Conservation (phyloP, 2,113 vertebrate species). For the Apaloderma vittatum region DNA sequence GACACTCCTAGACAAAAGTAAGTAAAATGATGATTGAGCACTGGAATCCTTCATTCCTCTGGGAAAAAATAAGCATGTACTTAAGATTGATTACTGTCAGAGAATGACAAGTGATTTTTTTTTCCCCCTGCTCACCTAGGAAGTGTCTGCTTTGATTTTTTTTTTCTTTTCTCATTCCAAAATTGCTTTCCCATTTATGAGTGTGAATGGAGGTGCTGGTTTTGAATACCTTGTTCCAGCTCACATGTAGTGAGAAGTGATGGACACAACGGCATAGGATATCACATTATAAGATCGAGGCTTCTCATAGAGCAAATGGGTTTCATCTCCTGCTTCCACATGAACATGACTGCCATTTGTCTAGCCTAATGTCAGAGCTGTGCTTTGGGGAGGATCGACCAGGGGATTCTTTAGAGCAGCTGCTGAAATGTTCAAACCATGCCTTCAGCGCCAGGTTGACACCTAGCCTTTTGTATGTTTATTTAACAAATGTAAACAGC, state of each 20-base stretch:
- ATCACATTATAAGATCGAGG: background rate
- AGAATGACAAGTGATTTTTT: conserved; percentile 62
- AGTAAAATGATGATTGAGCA: conserved; percentile 18
- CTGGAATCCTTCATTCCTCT: conserved; percentile 39
- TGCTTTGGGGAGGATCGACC: background rate
- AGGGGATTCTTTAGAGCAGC: background rate
- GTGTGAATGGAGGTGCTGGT: background rate
- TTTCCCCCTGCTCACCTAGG: conserved; percentile 6
- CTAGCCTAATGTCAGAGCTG: background rate
- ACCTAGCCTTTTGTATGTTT: background rate
- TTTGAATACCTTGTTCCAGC: background rate
- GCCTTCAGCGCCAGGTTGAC: background rate
- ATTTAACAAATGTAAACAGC: background rate
- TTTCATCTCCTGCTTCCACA: background rate
- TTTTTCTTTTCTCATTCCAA: background rate
- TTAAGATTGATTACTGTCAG: conserved; percentile 65
- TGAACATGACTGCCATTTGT: background rate
- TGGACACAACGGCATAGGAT: background rate
- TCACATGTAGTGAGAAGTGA: background rate
- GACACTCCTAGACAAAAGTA: conserved; percentile 31
- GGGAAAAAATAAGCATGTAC: conserved; percentile 45
- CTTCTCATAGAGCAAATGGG: background rate
- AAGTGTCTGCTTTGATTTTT: background rate
- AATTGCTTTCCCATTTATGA: background rate
- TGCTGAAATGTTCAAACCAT: background rate